Evolutionary conservation across 2,797 vertebrate species (phyloP).

Genomic region (Limosa lapponica): DNA sequence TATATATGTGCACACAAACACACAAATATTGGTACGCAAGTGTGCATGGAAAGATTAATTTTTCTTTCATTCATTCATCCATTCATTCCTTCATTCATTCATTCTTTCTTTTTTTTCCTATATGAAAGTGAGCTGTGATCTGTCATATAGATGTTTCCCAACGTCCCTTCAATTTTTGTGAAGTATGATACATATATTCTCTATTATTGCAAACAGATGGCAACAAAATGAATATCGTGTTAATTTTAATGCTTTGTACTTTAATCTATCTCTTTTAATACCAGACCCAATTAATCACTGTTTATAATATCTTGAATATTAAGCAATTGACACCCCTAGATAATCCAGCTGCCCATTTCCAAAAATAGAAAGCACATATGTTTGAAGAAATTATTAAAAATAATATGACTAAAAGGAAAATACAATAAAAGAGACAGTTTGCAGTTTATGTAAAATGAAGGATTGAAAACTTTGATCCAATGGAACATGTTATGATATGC

Average conservation of each 20-base stretch:
- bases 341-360: neutral
- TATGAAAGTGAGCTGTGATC: neutral
- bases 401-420: neutral
- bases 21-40: neutral
- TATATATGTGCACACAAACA: neutral
- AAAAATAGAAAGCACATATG: neutral
- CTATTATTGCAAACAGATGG: neutral
- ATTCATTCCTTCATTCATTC: neutral
- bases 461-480: neutral
- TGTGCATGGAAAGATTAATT: neutral
- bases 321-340: neutral
- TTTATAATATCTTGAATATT: neutral
- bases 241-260: neutral
- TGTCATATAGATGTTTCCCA: neutral
- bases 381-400: neutral
- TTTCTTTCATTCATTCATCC: neutral
- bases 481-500: neutral
- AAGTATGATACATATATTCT: neutral
- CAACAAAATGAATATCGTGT: rapidly evolving
- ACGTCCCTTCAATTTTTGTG: neutral
- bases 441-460: neutral
- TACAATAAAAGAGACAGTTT: neutral
- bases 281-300: neutral
- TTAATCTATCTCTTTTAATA: neutral
- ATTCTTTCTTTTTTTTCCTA: neutral